Evolutionary conservation across 2,888 invertebrate species (phyloP).

Genomic region (Desoria tigrina): DNA sequence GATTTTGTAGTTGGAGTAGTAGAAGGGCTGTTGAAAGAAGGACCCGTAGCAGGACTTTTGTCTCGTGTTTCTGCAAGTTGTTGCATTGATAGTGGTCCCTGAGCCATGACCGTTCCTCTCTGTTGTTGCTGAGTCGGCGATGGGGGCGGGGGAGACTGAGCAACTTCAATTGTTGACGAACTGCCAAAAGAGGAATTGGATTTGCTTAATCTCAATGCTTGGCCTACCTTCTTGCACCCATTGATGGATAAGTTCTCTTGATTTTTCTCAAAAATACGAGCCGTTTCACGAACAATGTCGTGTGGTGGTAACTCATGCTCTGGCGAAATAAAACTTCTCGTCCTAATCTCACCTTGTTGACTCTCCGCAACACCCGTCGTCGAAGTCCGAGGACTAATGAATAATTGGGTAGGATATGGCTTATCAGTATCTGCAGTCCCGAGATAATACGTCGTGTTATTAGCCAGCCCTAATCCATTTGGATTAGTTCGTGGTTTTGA

Average conservation of each 20-base stretch:
- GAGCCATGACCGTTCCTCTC: slow-evolving; percentile 34
- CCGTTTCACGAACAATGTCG: slow-evolving; percentile 82
- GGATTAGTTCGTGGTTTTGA: slow-evolving; percentile 44
- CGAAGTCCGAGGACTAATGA: slow-evolving; percentile 28
- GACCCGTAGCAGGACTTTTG: slow-evolving; percentile 32
- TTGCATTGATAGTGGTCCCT: slow-evolving; percentile 41
- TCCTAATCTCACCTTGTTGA: slow-evolving; percentile 43
- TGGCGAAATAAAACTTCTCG: slow-evolving; percentile 46
- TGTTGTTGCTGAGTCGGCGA: slow-evolving; percentile 48
- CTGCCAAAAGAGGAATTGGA: slow-evolving; percentile 25
- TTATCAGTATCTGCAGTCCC: slow-evolving; percentile 19
- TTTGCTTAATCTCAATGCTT: slow-evolving; percentile 48
- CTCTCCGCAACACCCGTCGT: slow-evolving; percentile 20
- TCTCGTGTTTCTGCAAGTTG: slow-evolving; percentile 44
- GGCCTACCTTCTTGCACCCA: slow-evolving; percentile 43
- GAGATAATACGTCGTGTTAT: slow-evolving; percentile 2
- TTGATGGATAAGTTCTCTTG: slow-evolving; percentile 49
- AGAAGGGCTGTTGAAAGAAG: slow-evolving; percentile 7
- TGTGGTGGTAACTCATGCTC: slow-evolving; percentile 82
- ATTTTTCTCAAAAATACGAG: slow-evolving; percentile 76
- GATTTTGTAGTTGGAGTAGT: slow-evolving; percentile 25
- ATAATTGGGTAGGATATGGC: slow-evolving; percentile 30
- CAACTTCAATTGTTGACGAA: slow-evolving; percentile 41
- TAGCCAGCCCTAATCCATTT: slow-evolving; percentile 10
- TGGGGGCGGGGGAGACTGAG: slow-evolving; percentile 49